phyloP scores from a whole-genome alignment of 2,113 vertebrate genomes.

The Tachuris rubrigastra region DNA sequence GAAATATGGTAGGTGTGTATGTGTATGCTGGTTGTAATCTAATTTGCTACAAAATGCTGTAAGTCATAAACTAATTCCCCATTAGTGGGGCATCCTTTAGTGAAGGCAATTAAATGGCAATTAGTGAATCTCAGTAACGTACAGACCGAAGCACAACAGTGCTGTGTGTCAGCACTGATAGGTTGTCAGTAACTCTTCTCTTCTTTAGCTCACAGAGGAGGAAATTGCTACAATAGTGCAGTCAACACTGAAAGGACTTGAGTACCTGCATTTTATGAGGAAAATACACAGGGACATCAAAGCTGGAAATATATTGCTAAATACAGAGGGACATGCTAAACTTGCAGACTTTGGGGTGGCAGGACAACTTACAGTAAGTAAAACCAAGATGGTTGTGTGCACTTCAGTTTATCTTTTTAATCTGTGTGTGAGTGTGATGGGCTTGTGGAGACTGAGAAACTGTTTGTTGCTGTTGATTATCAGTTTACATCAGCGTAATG shows the following conservation, averaged over 20 bases:
- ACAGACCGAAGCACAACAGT: background rate
- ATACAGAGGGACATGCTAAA: conserved; percentile 91
- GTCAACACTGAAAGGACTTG: conserved; percentile 89
- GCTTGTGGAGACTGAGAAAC: background rate
- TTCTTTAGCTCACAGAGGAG: conserved; percentile 86
- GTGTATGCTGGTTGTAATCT: background rate
- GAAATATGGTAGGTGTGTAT: accelerated
- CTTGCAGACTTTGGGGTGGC: conserved; percentile 96
- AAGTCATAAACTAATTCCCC: background rate
- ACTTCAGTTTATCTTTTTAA: background rate
- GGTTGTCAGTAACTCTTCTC: background rate
- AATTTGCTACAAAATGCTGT: background rate
- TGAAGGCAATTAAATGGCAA: background rate
- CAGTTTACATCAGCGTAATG: background rate
- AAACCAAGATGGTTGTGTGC: background rate
- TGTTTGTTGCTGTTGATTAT: background rate
- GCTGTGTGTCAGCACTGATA: background rate
- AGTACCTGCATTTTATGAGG: conserved; percentile 98
- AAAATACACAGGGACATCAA: conserved; percentile 98
- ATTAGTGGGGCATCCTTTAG: background rate
- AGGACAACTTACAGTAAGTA: conserved; percentile 91
- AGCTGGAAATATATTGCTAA: conserved; percentile 94
- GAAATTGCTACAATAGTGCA: conserved; percentile 90
- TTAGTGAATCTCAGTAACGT: background rate
- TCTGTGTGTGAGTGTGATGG: accelerated